These are phyloP conservation scores for Eleutherodactylus coqui DNA, from an alignment of 2,797 vertebrate genomes.

Conservation along the genomic window DNA sequence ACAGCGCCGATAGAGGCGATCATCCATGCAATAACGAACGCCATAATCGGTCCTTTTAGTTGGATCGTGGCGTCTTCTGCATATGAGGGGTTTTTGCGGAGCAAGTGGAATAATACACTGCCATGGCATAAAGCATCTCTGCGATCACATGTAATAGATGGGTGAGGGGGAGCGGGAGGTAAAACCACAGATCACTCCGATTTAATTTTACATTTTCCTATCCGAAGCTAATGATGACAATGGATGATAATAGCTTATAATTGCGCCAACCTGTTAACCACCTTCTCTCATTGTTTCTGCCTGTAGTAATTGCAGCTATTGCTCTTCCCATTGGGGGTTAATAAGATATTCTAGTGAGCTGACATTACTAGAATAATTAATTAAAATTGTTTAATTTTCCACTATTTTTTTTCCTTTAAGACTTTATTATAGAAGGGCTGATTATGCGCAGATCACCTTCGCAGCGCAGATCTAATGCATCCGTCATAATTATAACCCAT, in stretches of 20 bases:
- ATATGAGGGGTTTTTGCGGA: no score
- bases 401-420: background rate
- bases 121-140: background rate
- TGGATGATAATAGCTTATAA: constrained; percentile 32
- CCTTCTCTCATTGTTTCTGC: background rate
- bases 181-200: background rate
- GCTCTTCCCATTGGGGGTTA: constrained; percentile 33
- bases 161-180: background rate
- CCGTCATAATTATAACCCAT: background rate
- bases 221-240: constrained; percentile 28
- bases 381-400: background rate
- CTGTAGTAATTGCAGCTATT: background rate
- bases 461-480: background rate
- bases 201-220: constrained; percentile 10
- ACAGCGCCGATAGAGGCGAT: background rate
- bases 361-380: background rate
- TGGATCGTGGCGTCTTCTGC: background rate
- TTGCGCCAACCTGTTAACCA: constrained; percentile 30
- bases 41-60: background rate
- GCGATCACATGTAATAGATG: constrained; percentile 11
- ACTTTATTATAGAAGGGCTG: background rate
- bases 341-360: constrained; percentile 37
- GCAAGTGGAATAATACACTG: background rate
- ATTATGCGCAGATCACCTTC: constrained; percentile 1
- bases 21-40: background rate